These are phyloP conservation scores for Aulostomus chinensis DNA, from an alignment of 2,797 vertebrate genomes.

Conservation along the genomic window DNA sequence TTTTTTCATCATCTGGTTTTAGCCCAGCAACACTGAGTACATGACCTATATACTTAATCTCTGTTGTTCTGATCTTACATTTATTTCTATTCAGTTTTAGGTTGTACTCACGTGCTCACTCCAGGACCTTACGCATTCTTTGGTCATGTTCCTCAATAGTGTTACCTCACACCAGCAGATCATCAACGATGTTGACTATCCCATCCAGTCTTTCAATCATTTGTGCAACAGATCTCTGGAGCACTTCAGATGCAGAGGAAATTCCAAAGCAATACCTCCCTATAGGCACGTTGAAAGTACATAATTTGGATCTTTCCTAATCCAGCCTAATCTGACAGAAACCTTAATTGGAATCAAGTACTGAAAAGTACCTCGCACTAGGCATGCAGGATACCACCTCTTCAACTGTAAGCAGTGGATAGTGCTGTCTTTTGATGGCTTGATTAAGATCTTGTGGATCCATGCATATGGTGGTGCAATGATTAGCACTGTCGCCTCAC, in stretches of 20 bases:
- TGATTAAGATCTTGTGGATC: background rate
- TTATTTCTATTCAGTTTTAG: conserved; percentile 6
- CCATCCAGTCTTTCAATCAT: conserved; percentile 9
- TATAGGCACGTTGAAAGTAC: background rate
- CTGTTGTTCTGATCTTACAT: conserved; percentile 3
- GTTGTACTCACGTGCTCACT: background rate
- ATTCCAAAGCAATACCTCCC: no score
- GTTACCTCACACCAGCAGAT: conserved; percentile 11
- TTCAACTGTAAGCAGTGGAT: background rate
- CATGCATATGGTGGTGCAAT: no score
- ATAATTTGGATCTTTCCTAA: background rate
- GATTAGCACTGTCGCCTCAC: no score
- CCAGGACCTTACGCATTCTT: no score
- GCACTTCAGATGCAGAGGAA: no score
- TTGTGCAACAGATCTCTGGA: background rate
- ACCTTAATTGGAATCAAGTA: background rate
- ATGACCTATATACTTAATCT: conserved; percentile 13
- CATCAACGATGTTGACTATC: conserved; percentile 4
- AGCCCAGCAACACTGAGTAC: no score
- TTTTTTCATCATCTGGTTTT: conserved; percentile 21
- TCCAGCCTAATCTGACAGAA: background rate
- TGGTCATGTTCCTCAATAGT: conserved; percentile 2
- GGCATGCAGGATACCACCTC: background rate
- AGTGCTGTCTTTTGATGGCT: background rate
- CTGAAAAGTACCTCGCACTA: background rate